These are phyloP conservation scores for Dinoponera quadriceps DNA, from an alignment of 1,140 invertebrate species.

Conservation along the genomic window DNA sequence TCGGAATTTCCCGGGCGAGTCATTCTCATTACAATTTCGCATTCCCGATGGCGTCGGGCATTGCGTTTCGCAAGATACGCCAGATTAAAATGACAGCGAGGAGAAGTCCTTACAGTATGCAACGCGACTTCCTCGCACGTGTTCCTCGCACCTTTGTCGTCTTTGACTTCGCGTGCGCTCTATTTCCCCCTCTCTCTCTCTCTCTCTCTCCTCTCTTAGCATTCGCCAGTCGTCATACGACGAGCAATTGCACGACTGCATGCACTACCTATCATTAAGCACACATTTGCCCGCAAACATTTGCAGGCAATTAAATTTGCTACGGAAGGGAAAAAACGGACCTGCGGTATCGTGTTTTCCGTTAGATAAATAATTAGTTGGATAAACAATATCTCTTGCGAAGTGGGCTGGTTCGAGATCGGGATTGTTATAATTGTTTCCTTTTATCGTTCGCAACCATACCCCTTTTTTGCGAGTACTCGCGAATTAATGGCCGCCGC, in stretches of 20 bases:
- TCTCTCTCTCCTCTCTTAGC: too few relatives aligned
- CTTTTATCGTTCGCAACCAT: neutral
- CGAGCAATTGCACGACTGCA: neutral
- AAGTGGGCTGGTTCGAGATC: too few relatives aligned
- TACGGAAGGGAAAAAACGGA: neutral
- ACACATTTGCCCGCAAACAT: neutral
- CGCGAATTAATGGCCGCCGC: neutral
- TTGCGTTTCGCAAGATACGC: neutral
- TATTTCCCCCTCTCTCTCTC: neutral
- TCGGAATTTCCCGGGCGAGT: neutral
- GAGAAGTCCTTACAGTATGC: neutral
- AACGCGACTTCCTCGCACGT: neutral
- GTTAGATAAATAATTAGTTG: too few relatives aligned
- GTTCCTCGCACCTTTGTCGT: neutral
- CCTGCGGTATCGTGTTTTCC: neutral
- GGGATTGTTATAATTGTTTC: too few relatives aligned
- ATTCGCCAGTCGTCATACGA: neutral
- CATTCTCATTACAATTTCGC: conserved; percentile 22
- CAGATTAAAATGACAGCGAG: neutral
- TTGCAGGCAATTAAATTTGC: neutral
- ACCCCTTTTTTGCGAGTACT: neutral
- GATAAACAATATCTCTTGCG: neutral
- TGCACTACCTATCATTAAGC: neutral
- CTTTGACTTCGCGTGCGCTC: neutral
- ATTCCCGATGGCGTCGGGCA: neutral